Evolutionary conservation across 2,797 vertebrate species (phyloP).

Genomic region (Enteromius argenteus): DNA sequence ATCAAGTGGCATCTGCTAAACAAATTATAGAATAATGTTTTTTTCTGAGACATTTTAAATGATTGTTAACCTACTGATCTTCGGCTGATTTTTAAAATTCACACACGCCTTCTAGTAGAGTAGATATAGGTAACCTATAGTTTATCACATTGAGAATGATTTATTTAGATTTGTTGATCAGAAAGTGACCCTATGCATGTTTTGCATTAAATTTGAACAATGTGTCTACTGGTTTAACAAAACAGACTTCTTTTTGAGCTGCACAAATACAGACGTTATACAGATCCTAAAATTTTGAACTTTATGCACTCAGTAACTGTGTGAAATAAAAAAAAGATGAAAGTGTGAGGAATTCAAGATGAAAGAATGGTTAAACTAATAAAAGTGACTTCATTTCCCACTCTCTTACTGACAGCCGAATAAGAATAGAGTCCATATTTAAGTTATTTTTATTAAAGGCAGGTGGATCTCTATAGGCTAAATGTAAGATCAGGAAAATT

Average conservation of each 20-base stretch:
- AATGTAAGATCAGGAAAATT: slow-evolving; percentile 39
- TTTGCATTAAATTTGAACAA: neutral
- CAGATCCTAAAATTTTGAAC: neutral
- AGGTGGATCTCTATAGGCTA: slow-evolving; percentile 2
- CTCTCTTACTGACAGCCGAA: neutral
- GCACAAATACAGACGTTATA: neutral
- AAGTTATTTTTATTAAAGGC: slow-evolving; percentile 11
- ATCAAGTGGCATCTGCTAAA: neutral
- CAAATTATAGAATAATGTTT: neutral
- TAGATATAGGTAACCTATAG: neutral
- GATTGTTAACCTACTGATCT: neutral
- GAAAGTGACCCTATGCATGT: neutral
- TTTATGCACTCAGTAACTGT: neutral
- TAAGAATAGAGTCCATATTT: neutral
- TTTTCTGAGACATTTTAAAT: neutral
- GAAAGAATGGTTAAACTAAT: neutral
- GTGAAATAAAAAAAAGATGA: neutral
- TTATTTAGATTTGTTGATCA: neutral
- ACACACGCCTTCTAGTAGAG: neutral
- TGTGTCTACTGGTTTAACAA: neutral
- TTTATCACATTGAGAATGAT: neutral
- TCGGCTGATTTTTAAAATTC: neutral
- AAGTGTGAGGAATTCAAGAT: neutral
- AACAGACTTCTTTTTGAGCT: neutral
- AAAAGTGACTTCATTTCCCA: neutral